Evolutionary conservation across 1,140 invertebrate species (phyloP).

Genomic region (Bombus impatiens): DNA sequence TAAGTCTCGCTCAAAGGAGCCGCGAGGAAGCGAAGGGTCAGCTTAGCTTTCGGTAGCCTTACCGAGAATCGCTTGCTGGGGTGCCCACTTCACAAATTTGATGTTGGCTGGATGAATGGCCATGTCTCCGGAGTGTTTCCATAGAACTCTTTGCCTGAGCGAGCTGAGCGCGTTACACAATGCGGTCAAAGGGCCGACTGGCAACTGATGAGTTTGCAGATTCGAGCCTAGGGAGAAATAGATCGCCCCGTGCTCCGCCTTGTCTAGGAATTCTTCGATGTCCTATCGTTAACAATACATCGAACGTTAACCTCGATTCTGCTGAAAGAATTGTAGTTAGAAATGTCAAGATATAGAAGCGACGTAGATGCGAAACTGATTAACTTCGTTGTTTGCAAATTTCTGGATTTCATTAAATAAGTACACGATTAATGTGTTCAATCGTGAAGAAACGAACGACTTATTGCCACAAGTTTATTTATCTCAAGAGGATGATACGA

Average conservation of each 20-base stretch:
- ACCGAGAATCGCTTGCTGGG: constrained; percentile 87
- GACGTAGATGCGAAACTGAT: too few relatives aligned
- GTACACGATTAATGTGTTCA: too few relatives aligned
- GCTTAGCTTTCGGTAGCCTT: constrained; percentile 49
- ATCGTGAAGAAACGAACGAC: too few relatives aligned
- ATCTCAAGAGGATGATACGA: too few relatives aligned
- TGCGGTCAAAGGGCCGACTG: constrained; percentile 70
- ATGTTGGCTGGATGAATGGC: constrained; percentile 83
- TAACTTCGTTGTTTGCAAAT: too few relatives aligned
- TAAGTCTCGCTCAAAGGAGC: constrained; percentile 19
- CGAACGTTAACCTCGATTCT: background rate
- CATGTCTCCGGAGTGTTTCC: constrained; percentile 84
- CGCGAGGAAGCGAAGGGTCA: constrained; percentile 8
- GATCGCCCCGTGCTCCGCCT: constrained; percentile 83
- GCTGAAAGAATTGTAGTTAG: too few relatives aligned
- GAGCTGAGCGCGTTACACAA: constrained; percentile 83
- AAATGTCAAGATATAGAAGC: too few relatives aligned
- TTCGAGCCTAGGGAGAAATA: constrained; percentile 85
- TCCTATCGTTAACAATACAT: constrained; percentile 69
- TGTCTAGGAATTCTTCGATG: constrained; percentile 82
- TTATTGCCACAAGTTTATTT: too few relatives aligned
- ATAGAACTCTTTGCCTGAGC: constrained; percentile 85
- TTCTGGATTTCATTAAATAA: too few relatives aligned
- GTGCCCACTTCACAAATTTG: constrained; percentile 86
- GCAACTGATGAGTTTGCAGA: constrained; percentile 82